Evolutionary conservation across 2,113 vertebrate species (phyloP).

Genomic region (Cyanoderma ruficeps): DNA sequence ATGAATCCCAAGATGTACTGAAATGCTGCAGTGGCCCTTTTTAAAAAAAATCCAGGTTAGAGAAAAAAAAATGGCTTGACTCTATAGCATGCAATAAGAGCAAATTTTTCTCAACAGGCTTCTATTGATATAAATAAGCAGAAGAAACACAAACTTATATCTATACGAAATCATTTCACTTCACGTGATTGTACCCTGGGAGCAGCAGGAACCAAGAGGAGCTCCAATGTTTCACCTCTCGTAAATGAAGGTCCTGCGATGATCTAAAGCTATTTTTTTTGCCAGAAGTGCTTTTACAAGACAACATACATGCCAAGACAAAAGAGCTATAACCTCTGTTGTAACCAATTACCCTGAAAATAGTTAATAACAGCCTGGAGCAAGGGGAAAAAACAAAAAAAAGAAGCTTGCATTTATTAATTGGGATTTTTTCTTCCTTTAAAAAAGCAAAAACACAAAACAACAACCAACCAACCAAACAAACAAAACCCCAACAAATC

Average conservation of each 20-base stretch:
- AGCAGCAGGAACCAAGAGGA: constrained; percentile 16
- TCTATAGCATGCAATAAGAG: background rate
- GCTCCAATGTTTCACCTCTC: background rate
- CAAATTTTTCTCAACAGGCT: constrained; percentile 21
- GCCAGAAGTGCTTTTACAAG: constrained; percentile 5
- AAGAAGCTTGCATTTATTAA: background rate
- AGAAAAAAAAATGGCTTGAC: constrained; percentile 18
- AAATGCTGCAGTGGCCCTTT: background rate
- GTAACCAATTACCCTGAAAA: background rate
- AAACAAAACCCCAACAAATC: background rate
- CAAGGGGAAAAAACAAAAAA: background rate
- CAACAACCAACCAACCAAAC: background rate
- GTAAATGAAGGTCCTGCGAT: background rate
- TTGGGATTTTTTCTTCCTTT: background rate
- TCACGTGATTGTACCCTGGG: background rate
- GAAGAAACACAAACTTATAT: background rate
- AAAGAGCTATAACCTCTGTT: background rate
- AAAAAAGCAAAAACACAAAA: background rate
- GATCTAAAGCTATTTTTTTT: constrained; percentile 19
- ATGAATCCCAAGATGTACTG: constrained; percentile 43
- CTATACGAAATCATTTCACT: background rate
- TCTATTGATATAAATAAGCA: constrained; percentile 20
- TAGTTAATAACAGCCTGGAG: background rate
- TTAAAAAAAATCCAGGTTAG: background rate
- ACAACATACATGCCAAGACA: background rate